phyloP scores from a whole-genome alignment of 2,113 vertebrate genomes.

The Parus major region DNA sequence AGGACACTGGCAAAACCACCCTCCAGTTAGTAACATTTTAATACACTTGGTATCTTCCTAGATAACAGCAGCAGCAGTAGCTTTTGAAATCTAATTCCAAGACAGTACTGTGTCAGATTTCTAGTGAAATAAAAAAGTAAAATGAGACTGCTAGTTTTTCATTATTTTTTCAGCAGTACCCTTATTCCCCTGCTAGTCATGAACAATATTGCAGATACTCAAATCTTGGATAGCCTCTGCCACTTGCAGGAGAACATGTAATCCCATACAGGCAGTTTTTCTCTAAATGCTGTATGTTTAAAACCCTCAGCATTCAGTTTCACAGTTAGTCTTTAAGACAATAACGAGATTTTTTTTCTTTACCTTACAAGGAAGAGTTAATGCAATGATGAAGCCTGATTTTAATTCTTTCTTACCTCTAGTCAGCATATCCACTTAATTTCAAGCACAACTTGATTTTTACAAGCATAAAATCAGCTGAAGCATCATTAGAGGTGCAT shows the following conservation, averaged over 20 bases:
- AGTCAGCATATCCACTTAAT: background rate
- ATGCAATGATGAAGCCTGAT: background rate
- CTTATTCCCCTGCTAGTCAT: background rate
- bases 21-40: background rate
- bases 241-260: background rate
- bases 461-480: background rate
- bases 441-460: background rate
- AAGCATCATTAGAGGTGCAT: background rate
- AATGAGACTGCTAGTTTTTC: background rate
- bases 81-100: slow-evolving; percentile 8
- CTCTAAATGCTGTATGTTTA: background rate
- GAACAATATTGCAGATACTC: background rate
- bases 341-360: background rate
- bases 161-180: background rate
- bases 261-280: background rate
- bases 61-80: background rate
- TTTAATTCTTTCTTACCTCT: background rate
- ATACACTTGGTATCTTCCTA: background rate
- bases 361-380: background rate
- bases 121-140: background rate
- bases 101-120: background rate
- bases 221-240: background rate
- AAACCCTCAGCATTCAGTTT: background rate
- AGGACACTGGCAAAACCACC: background rate
- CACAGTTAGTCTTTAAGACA: background rate